Conservation (phyloP, 2,888 invertebrate species). For the Oxycera nigricornis region DNA sequence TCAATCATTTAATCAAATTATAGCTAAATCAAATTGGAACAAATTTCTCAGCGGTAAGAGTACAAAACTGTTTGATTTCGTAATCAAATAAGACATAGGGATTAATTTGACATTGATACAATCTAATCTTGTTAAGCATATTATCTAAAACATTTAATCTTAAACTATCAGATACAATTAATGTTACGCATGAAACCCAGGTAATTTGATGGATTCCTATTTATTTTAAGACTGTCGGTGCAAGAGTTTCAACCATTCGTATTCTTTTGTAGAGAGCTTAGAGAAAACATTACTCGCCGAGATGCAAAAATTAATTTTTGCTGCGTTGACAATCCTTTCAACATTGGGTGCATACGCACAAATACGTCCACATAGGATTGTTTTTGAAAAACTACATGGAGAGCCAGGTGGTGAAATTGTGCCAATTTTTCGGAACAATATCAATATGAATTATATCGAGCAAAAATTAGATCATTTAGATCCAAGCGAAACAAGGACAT, state of each 20-base stretch:
- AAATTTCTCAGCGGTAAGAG: no score
- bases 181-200: no score
- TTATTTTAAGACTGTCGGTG: not conserved
- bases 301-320: not conserved
- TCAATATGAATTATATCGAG: slow-evolving; percentile 52
- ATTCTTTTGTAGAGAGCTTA: not conserved
- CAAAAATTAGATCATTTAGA: slow-evolving; percentile 69
- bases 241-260: no score
- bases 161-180: no score
- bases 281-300: not conserved
- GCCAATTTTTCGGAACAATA: slow-evolving; percentile 23
- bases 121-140: no score
- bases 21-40: no score
- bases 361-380: slow-evolving; percentile 52
- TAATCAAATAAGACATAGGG: no score
- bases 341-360: not conserved
- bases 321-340: not conserved
- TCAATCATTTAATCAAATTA: no score
- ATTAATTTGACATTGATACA: no score
- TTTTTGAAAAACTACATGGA: slow-evolving; percentile 56
- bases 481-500: slow-evolving; percentile 64
- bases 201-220: not conserved
- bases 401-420: slow-evolving; percentile 57
- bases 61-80: no score
- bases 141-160: no score